A percentile compares a stretch with the other conserved stretches of the same genome.
Evolutionary conservation across 2,888 invertebrate genomes (phyloP).

Genomic region (Philhelius pedissequus): DNA sequence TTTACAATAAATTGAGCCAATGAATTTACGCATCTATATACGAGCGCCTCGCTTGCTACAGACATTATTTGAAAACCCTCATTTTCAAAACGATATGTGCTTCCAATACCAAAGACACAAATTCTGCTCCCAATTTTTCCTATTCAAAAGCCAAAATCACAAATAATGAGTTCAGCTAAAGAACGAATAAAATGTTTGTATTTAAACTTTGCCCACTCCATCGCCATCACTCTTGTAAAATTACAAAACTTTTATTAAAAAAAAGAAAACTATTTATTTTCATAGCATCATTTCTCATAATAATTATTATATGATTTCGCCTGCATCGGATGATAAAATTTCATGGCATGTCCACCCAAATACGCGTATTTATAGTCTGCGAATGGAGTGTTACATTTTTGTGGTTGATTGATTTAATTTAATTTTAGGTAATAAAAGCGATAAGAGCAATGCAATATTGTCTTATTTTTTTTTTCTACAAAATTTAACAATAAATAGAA

Average conservation of each 20-base stretch:
- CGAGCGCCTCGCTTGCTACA: not conserved
- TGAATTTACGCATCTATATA: not conserved
- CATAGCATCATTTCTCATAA: slow-evolving; percentile 10
- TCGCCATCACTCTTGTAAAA: slow-evolving; percentile 16
- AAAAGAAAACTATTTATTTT: slow-evolving; percentile 44
- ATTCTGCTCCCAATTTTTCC: slow-evolving; percentile 25
- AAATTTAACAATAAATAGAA: no score
- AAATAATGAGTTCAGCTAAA: slow-evolving; percentile 37
- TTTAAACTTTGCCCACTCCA: not conserved
- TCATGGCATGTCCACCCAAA: slow-evolving; percentile 41
- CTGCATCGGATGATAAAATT: not conserved
- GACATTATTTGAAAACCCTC: slow-evolving; percentile 20
- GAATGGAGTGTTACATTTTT: not conserved
- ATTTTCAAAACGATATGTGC: slow-evolving; percentile 32
- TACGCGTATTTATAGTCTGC: not conserved
- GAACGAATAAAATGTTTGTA: not conserved
- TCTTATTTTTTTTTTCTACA: no score
- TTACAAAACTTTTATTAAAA: not conserved
- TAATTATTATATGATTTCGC: not conserved
- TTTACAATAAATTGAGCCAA: slow-evolving; percentile 27
- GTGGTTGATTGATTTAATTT: not conserved
- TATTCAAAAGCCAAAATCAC: slow-evolving; percentile 46
- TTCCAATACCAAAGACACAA: slow-evolving; percentile 49
- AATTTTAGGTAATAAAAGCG: not conserved
- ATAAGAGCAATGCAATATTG: no score